phyloP scores from a whole-genome alignment of 2,797 vertebrate species.

The Sebastes hubbsi region DNA sequence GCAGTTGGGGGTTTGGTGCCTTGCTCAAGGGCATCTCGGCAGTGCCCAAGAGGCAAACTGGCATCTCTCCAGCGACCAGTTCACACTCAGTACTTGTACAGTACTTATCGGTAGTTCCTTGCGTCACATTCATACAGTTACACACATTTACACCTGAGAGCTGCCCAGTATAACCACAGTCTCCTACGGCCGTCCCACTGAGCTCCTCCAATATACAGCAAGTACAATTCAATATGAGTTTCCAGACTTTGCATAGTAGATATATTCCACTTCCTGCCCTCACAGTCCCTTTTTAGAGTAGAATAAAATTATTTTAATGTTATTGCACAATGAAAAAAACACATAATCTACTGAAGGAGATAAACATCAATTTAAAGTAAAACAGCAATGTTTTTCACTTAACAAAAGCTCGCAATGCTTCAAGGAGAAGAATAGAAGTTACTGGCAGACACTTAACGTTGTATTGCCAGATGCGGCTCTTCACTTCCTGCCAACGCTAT shows the following conservation, averaged over 20 bases:
- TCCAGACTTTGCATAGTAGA: conserved; percentile 9
- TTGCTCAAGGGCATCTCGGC: too few relatives aligned
- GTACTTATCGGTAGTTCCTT: background rate
- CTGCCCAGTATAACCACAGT: background rate
- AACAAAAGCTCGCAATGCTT: background rate
- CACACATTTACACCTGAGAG: background rate
- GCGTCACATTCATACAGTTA: too few relatives aligned
- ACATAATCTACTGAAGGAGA: background rate
- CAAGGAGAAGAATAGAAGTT: background rate
- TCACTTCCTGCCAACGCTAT: conserved; percentile 22
- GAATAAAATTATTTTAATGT: background rate
- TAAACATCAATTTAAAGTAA: background rate
- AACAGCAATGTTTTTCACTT: background rate
- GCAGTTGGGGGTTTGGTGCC: too few relatives aligned
- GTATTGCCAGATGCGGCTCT: background rate
- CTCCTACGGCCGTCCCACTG: background rate
- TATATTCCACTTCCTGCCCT: background rate
- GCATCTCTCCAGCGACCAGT: too few relatives aligned
- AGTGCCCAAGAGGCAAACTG: too few relatives aligned
- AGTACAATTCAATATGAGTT: conserved; percentile 11
- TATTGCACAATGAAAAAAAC: background rate
- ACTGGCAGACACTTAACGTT: background rate
- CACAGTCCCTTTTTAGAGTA: background rate
- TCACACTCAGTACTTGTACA: too few relatives aligned
- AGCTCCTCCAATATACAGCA: background rate